phyloP scores from a whole-genome alignment of 2,113 vertebrate genomes.

The Indicator indicator region DNA sequence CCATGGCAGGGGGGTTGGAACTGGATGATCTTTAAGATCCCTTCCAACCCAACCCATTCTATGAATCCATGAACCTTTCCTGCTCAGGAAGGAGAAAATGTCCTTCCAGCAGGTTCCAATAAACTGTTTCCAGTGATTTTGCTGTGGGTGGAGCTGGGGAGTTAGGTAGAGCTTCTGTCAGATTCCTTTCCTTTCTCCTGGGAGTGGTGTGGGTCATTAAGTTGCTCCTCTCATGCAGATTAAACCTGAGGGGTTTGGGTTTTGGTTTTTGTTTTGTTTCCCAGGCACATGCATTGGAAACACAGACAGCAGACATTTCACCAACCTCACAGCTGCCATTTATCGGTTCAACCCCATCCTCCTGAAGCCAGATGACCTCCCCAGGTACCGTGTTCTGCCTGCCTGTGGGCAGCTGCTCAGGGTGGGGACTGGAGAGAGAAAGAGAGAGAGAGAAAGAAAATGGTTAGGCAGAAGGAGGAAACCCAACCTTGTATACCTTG shows the following conservation, averaged over 20 bases:
- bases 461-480: background rate
- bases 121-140: background rate
- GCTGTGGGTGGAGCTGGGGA: background rate
- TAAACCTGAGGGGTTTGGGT: background rate
- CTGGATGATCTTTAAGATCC: too few relatives aligned
- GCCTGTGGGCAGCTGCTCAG: background rate
- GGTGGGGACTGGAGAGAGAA: background rate
- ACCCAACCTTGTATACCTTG: background rate
- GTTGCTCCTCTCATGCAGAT: background rate
- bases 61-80: background rate
- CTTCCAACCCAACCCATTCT: too few relatives aligned
- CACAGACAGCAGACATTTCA: conserved; percentile 92
- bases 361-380: conserved; percentile 75
- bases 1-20: too few relatives aligned
- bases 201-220: background rate
- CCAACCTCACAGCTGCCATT: conserved; percentile 80
- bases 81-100: background rate
- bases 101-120: background rate
- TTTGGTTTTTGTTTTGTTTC: background rate
- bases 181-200: background rate
- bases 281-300: conserved; percentile 87
- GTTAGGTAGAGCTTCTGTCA: background rate
- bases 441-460: too few relatives aligned
- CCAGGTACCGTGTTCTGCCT: conserved; percentile 73
- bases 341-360: conserved; percentile 86